Base-by-base conservation (phyloP, 1,140 invertebrate species). In the Nasonia vitripennis region DNA sequence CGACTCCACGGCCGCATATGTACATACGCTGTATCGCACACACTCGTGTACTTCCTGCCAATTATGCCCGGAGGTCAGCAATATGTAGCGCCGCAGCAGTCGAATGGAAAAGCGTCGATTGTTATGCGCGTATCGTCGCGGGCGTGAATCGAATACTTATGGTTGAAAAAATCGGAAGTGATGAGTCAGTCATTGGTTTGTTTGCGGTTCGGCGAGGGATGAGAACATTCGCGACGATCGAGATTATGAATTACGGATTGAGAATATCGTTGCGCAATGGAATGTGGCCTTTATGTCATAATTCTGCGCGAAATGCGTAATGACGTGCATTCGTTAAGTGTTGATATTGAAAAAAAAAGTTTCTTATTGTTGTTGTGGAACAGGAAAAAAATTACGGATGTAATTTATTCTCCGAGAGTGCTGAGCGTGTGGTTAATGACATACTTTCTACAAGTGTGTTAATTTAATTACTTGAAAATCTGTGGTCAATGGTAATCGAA, bases 61-160 rank as follows among this genome's bases (percentile, higher is more conserved):
- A 34, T 41, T 62, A 62, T 23, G 51, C 70, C 51, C 81, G 55
- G 62, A 78, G 82, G 74, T 34, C 82, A 17, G 5, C 73, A 70
- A 51, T 83, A 20, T 37, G 34, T 37, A 37, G 34, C 34, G 34
- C 34, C 34, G 3, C 34, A 37, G 6, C 34, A 37, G 55, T 20
- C 17, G 55, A 62, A 83, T 83, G 81, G 48, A 67, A 75, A 82
- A 34, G 12, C 20, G 37, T 7, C 20, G 17, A 41, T 75, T 10
- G 10, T 67, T 34, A 10, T 41, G 48, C 34, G 73, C 14, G 10
- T 20, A n/a, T 20, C 55, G 55, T 62, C 20, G 55, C 1, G 1
- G 2, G 37, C 9, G 45, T 11, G 27, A 11, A 71, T 45, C 27
- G 51, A 81, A 71, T 71, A 70, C 12, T 4, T 45, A 5, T 27